Evolutionary conservation across 2,888 invertebrate species (phyloP).

Genomic region (Macrophya annulata): DNA sequence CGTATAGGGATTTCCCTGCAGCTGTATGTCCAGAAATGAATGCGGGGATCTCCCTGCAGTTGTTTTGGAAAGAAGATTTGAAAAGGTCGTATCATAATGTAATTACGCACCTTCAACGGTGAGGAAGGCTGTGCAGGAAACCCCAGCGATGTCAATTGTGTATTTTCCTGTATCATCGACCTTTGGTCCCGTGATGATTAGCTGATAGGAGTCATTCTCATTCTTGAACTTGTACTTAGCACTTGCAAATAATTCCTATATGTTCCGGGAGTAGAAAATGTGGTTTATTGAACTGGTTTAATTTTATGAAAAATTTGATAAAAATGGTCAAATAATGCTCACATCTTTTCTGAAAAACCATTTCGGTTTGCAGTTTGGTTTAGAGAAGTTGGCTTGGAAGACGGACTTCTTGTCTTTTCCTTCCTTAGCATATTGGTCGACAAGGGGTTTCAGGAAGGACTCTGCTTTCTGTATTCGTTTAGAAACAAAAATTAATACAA

Average conservation of each 20-base stretch:
- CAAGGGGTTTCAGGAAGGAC: conserved; percentile 95
- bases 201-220: conserved; percentile 94
- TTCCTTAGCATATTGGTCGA: conserved; percentile 96
- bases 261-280: conserved; percentile 57
- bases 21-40: not conserved
- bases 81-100: not conserved
- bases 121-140: conserved; percentile 93
- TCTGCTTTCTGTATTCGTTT: conserved; percentile 90
- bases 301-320: not conserved
- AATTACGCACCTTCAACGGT: conserved; percentile 90
- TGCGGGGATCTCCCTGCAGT: not conserved
- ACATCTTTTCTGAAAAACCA: conserved; percentile 97
- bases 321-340: conserved; percentile 79
- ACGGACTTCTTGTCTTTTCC: conserved; percentile 97
- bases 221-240: conserved; percentile 98
- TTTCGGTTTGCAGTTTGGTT: conserved; percentile 96
- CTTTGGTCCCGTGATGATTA: conserved; percentile 94
- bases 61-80: not conserved
- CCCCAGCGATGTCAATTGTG: conserved; percentile 95
- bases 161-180: conserved; percentile 99
- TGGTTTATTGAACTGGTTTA: conserved; percentile 6
- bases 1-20: not conserved
- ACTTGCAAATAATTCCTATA: conserved; percentile 96
- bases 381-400: conserved; percentile 97
- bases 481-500: conserved; percentile 69